Base-by-base conservation (phyloP, 1,140 invertebrate genomes). In the Ganaspis sp. region DNA sequence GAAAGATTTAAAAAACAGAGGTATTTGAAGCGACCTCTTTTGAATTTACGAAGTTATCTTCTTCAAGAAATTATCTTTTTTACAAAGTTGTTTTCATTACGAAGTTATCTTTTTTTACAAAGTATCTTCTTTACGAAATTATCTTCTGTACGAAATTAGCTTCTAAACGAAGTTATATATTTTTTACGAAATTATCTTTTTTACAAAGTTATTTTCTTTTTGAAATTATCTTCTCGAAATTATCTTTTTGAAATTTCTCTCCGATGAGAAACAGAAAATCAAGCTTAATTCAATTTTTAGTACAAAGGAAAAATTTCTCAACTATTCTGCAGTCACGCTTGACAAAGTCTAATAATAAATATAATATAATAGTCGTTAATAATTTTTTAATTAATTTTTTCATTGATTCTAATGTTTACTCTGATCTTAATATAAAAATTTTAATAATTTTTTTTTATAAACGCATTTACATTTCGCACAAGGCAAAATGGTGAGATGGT, bases 1-100 rank as follows among this genome's bases (percentile, higher is more conserved):
- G 11, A 98, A 98, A 92, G 95, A 97, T 88, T 92, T 98, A 80
- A 94, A 94, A 75, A 98, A 98, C 89, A 92, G 96, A 83, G 96
- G 96, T 49, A 86, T 86, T 75, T 91, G 76, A 89, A 70, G 12
- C 45, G 49, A 38, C 21, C 4, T n/a, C n/a, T n/a, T n/a, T n/a
- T n/a, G n/a, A n/a, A n/a, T n/a, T n/a, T n/a, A n/a, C n/a, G n/a
- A n/a, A n/a, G n/a, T n/a, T n/a, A n/a, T n/a, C n/a, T n/a, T n/a
- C n/a, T n/a, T n/a, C n/a, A n/a, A n/a, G n/a, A n/a, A n/a, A n/a
- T n/a, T n/a, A n/a, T n/a, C n/a, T n/a, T n/a, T n/a, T n/a, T n/a
- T n/a, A n/a, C n/a, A n/a, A n/a, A n/a, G n/a, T n/a, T n/a, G n/a
- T n/a, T n/a, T n/a, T n/a, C n/a, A n/a, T n/a, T n/a, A n/a, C n/a